phyloP scores from a whole-genome alignment of 2,113 vertebrate genomes.

The Epinephelus fuscoguttatus region DNA sequence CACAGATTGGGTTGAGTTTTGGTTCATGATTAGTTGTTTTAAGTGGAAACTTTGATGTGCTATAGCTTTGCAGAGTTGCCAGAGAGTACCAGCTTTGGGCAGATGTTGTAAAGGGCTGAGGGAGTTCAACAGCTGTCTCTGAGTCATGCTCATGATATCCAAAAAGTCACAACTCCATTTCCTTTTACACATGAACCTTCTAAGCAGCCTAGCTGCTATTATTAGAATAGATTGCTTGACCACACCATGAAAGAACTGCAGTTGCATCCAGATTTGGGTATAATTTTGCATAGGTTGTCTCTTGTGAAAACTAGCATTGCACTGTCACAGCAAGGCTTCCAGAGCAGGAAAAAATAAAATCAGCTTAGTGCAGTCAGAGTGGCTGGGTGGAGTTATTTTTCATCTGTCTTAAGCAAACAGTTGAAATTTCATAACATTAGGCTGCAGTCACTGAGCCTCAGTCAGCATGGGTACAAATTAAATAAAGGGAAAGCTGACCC shows the following conservation, averaged over 20 bases:
- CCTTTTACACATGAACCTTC: conserved; percentile 25
- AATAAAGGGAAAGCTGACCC: background rate
- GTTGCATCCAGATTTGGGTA: background rate
- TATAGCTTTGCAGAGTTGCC: background rate
- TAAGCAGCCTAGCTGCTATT: conserved; percentile 9
- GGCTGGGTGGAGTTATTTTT: conserved; percentile 27
- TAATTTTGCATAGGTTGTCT: background rate
- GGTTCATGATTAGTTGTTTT: background rate
- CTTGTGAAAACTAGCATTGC: background rate
- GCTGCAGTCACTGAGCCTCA: background rate
- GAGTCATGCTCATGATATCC: conserved; percentile 36
- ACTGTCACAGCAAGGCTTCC: background rate
- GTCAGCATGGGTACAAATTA: background rate
- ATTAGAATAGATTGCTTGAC: conserved; percentile 4
- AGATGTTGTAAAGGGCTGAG: conserved; percentile 29
- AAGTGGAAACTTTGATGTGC: conserved; percentile 8
- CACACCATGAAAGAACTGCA: background rate
- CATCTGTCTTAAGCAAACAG: conserved; percentile 1
- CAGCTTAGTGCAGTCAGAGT: background rate
- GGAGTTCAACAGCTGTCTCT: conserved; percentile 38
- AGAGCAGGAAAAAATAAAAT: background rate
- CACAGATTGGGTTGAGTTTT: background rate
- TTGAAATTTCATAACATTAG: background rate
- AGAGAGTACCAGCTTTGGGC: conserved; percentile 5
- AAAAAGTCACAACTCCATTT: conserved; percentile 42